Percentiles rank a stretch among this genome's conserved stretches.
Evolutionary conservation across 2,797 vertebrate genomes (phyloP).

Genomic region (Rhabdophis nuchalis): DNA sequence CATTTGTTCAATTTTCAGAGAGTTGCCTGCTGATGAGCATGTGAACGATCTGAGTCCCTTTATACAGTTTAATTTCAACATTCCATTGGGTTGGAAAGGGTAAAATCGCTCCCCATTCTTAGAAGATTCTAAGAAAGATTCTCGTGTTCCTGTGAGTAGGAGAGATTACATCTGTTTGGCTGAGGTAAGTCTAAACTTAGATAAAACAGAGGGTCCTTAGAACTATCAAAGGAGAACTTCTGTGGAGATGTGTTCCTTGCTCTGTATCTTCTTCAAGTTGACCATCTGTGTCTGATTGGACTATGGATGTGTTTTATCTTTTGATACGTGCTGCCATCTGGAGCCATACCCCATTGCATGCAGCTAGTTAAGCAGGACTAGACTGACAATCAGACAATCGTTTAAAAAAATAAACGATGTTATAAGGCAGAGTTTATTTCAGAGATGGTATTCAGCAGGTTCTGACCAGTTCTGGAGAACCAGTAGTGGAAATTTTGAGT

Average conservation of each 20-base stretch:
- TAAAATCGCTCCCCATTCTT: background rate
- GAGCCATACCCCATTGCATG: background rate
- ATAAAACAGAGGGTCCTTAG: background rate
- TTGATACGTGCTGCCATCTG: background rate
- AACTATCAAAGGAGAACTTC: background rate
- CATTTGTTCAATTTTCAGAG: background rate
- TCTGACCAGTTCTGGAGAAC: too few relatives aligned
- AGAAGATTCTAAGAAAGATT: background rate
- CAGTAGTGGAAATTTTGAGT: too few relatives aligned
- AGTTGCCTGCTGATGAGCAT: background rate
- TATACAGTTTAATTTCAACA: background rate
- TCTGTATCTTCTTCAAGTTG: background rate
- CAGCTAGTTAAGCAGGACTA: background rate
- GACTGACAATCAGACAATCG: background rate
- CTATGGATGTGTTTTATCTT: background rate
- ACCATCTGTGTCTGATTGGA: background rate
- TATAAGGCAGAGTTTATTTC: background rate
- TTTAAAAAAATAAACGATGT: constrained; percentile 11
- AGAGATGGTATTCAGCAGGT: too few relatives aligned
- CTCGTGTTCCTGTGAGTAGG: background rate
- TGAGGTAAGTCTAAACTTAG: background rate
- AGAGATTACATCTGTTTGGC: background rate
- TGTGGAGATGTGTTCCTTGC: background rate
- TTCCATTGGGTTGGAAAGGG: background rate
- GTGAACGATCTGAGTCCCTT: background rate